phyloP scores from a whole-genome alignment of 2,888 invertebrate genomes.

The Archips xylosteana region DNA sequence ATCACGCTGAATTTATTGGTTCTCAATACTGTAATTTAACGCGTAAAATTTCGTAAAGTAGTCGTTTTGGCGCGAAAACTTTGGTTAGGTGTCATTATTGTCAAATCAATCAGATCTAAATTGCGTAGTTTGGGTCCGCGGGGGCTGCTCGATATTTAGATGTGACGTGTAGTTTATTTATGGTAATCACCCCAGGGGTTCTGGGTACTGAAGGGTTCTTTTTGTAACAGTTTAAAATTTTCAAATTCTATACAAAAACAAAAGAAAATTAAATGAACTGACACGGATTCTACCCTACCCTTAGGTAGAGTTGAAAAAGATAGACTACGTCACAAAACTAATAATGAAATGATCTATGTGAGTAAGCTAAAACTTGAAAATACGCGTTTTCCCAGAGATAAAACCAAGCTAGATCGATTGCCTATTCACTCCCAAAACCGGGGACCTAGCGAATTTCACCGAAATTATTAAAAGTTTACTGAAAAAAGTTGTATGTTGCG shows the following conservation, averaged over 20 bases:
- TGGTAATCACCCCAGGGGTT: conserved; percentile 61
- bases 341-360: too few relatives aligned
- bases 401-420: too few relatives aligned
- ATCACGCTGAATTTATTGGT: conserved; percentile 74
- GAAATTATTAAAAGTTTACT: too few relatives aligned
- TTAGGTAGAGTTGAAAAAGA: too few relatives aligned
- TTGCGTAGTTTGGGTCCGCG: conserved; percentile 62
- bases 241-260: neutral
- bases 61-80: conserved; percentile 69
- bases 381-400: too few relatives aligned
- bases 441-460: too few relatives aligned
- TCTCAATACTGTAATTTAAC: conserved; percentile 64
- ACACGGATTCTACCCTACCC: too few relatives aligned
- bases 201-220: conserved; percentile 22
- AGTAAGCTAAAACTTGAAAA: too few relatives aligned
- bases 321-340: too few relatives aligned
- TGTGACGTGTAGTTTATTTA: conserved; percentile 65
- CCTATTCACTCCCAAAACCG: too few relatives aligned
- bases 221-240: conserved; percentile 3
- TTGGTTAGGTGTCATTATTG: conserved; percentile 73
- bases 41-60: conserved; percentile 74
- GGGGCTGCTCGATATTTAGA: conserved; percentile 49
- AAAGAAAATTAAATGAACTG: neutral
- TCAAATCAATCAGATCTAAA: conserved; percentile 73
- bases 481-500: too few relatives aligned